These are phyloP conservation scores for Spea bombifrons DNA, from an alignment of 2,113 vertebrate genomes.

Conservation along the genomic window DNA sequence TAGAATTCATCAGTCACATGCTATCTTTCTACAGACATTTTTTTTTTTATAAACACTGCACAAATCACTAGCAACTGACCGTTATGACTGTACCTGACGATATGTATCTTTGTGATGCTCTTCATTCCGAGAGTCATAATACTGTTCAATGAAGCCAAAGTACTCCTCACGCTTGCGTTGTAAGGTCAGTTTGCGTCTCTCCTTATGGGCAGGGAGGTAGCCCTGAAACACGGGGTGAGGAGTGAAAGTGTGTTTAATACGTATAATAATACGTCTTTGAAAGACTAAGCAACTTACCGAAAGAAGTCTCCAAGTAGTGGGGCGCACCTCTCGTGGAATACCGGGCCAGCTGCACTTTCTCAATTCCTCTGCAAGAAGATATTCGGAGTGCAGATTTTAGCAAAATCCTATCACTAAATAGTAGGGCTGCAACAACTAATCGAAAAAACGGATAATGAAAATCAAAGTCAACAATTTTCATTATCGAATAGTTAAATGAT, in stretches of 20 bases:
- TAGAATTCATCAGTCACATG: neutral
- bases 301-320: slow-evolving; percentile 94
- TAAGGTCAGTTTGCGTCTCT: slow-evolving; percentile 85
- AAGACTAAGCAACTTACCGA: slow-evolving; percentile 68
- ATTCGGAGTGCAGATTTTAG: neutral
- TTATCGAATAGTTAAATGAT: no score
- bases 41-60: no score
- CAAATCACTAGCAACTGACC: no score
- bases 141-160: slow-evolving; percentile 97
- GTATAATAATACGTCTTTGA: neutral
- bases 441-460: no score
- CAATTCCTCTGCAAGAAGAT: slow-evolving; percentile 84
- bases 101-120: slow-evolving; percentile 95
- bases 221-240: slow-evolving; percentile 62
- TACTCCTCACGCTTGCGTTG: slow-evolving; percentile 92
- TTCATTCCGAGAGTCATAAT: slow-evolving; percentile 96
- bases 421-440: no score
- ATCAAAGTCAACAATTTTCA: no score
- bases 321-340: slow-evolving; percentile 89
- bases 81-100: slow-evolving; percentile 75
- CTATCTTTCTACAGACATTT: no score
- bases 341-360: slow-evolving; percentile 97
- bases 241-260: neutral
- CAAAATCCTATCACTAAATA: neutral
- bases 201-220: slow-evolving; percentile 91